Base-by-base conservation (phyloP, 2,888 invertebrate genomes). In the Carcina quercana region DNA sequence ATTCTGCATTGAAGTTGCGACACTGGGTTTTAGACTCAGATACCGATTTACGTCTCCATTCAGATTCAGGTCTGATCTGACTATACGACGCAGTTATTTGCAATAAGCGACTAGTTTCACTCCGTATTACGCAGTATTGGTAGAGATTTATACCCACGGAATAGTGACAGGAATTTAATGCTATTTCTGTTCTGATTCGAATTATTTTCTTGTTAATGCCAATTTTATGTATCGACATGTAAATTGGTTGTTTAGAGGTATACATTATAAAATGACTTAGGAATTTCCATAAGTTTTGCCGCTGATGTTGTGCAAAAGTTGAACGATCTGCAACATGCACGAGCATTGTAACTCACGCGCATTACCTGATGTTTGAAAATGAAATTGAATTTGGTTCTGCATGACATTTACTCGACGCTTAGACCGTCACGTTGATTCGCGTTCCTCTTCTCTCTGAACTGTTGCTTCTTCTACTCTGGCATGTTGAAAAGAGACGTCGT, bases 331-430 rank as follows among this genome's bases (percentile, higher is more conserved):
- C 43, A 59, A 59, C 53, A 58, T 55, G 58, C 64, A 65, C 61
- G 66, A 68, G 53, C 58, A 60, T 55, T 62, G 65, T 64, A 59
- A 62, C 65, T 69, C 68, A 61, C 61, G 66, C 62, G 65, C 63
- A 68, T 60, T 44, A 66, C 60, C 57, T 57, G 57, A 65, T 70
- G 65, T 70, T 60, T 63, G 66, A 67, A 69, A 72, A 63, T 55
- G 56, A 66, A 69, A 72, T 68, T 67, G 63, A 67, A 72, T 70
- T 70, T 59, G 56, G 60, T 61, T 68, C 56, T 62, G 60, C 64
- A 62, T 73, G 71, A 66, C 68, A 72, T 78, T 78, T 69, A 57
- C 56, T 58, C 50, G 56, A 53, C 56, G 48, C 43, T 47, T 50
- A 53, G 53, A 54, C 52, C 55, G 56, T 68, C 64, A 64, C 65